Conservation (phyloP, 2,797 vertebrate genomes). For the Scolopax bukidnonensis region DNA sequence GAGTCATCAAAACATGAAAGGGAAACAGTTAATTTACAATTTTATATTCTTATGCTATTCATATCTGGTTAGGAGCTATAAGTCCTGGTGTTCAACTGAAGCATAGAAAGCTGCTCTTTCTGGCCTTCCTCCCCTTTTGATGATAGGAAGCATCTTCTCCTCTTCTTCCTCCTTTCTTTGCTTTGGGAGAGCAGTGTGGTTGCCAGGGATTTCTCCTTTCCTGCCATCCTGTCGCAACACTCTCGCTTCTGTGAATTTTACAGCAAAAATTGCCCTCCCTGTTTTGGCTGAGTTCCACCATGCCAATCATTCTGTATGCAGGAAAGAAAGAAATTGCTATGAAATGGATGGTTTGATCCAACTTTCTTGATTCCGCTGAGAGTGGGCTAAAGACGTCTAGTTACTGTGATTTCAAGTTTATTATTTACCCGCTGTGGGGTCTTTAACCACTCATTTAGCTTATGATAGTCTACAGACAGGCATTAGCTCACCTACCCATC, state of each 20-base stretch:
- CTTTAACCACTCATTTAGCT: background rate
- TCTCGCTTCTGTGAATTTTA: background rate
- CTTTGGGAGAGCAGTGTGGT: background rate
- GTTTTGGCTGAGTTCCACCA: background rate
- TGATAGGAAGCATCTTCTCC: background rate
- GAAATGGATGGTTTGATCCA: background rate
- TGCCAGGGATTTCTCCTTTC: background rate
- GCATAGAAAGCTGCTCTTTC: background rate
- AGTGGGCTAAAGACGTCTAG: background rate
- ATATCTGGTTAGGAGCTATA: background rate
- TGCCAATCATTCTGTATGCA: rapidly evolving
- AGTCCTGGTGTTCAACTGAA: background rate
- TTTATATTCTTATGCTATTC: background rate
- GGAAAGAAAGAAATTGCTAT: background rate
- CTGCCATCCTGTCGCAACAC: background rate
- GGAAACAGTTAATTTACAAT: background rate
- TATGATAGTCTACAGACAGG: background rate
- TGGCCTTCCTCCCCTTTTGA: background rate
- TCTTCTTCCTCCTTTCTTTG: background rate
- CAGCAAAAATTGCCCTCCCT: background rate
- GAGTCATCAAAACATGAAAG: background rate
- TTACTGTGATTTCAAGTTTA: background rate
- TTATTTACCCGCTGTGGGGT: background rate
- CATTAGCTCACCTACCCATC: background rate
- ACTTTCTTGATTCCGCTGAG: background rate